Conservation (phyloP, 2,797 vertebrate species). For the Anolis apletophallus region DNA sequence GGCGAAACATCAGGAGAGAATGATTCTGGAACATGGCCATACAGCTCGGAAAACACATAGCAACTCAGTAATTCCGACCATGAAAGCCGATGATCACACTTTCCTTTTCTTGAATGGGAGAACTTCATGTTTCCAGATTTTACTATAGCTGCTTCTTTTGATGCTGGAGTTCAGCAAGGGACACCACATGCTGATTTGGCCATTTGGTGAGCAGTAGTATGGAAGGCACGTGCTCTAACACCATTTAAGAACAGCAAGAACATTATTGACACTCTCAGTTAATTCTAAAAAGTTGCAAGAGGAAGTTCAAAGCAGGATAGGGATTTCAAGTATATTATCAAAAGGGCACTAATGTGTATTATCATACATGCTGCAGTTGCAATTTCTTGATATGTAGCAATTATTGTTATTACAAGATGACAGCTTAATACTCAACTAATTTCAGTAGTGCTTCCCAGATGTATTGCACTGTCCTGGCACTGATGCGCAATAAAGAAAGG, state of each 20-base stretch:
- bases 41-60: too few species aligned
- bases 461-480: slow-evolving; percentile 29
- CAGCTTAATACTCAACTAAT: slow-evolving; percentile 48
- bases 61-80: too few species aligned
- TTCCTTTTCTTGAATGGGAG: not conserved
- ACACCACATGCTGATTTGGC: not conserved
- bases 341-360: slow-evolving; percentile 30
- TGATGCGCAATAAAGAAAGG: slow-evolving; percentile 30
- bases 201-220: not conserved
- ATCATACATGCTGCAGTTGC: not conserved
- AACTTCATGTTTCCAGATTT: not conserved
- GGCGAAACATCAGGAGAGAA: too few species aligned
- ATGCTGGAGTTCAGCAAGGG: too few species aligned
- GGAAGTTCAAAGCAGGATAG: not conserved
- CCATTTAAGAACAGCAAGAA: not conserved
- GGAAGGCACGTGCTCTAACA: not conserved
- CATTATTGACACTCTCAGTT: not conserved
- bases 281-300: slow-evolving; percentile 14
- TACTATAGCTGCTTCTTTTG: not conserved
- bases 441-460: slow-evolving; percentile 59
- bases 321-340: slow-evolving; percentile 22
- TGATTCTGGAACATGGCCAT: too few species aligned
- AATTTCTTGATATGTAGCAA: slow-evolving; percentile 36
- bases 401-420: slow-evolving; percentile 48
- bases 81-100: too few species aligned